Percentiles rank a stretch among this genome's conserved stretches.
Evolutionary conservation across 2,113 vertebrate species (phyloP).

Genomic region (Erythrolamprus reginae): DNA sequence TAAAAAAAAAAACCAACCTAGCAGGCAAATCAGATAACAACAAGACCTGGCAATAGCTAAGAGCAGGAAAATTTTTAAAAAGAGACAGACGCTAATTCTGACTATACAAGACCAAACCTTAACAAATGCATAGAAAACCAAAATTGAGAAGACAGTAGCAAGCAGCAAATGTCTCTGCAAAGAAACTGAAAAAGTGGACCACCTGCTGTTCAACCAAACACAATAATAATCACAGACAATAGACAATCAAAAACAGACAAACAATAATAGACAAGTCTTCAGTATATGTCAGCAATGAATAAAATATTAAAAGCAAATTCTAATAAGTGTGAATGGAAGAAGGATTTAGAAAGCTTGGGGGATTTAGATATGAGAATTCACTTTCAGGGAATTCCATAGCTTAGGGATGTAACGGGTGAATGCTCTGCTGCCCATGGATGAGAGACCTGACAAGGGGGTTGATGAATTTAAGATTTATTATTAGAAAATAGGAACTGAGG

Average conservation of each 20-base stretch:
- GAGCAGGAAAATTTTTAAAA: not conserved
- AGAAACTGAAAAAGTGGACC: not conserved
- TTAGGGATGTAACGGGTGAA: constrained; percentile 61
- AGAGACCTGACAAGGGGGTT: constrained; percentile 63
- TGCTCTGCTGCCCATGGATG: constrained; percentile 66
- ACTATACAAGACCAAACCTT: not conserved
- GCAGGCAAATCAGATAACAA: not conserved
- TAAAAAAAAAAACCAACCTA: not conserved
- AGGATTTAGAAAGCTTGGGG: constrained; percentile 63
- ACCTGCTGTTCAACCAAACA: not conserved
- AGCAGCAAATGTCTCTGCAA: not conserved
- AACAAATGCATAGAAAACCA: not conserved
- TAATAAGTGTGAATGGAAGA: constrained; percentile 64
- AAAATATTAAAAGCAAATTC: constrained; percentile 71
- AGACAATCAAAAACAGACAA: constrained; percentile 26
- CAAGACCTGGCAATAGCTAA: too few relatives aligned
- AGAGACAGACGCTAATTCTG: not conserved
- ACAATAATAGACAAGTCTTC: constrained; percentile 42
- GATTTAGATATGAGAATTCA: constrained; percentile 60
- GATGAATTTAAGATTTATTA: constrained; percentile 76
- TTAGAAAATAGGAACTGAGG: constrained; percentile 65
- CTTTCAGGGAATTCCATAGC: constrained; percentile 62
- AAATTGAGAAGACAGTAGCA: not conserved
- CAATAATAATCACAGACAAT: constrained; percentile 44
- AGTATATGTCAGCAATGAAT: constrained; percentile 59